Percentiles rank a stretch among this genome's conserved stretches.
These are phyloP conservation scores for Cactoblastis cactorum DNA, from an alignment of 2,888 invertebrate species.

Conservation along the genomic window DNA sequence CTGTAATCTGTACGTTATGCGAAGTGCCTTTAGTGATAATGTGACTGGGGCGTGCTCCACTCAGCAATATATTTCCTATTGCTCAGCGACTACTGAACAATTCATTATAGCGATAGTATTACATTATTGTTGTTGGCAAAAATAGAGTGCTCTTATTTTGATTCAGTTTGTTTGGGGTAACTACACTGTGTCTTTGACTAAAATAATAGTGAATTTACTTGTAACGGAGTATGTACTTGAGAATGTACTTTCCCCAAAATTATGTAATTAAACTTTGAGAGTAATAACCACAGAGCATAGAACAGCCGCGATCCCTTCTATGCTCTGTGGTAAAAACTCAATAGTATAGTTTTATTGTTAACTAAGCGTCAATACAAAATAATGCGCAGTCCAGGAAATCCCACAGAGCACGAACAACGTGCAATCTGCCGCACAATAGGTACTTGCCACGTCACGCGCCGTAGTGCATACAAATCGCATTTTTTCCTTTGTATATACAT, in stretches of 20 bases:
- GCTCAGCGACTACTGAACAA: not conserved
- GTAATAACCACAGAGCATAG: too few relatives aligned
- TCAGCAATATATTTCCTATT: not conserved
- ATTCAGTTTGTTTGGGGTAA: not conserved
- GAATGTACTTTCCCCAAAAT: too few relatives aligned
- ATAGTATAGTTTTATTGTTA: too few relatives aligned
- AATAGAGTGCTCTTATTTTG: not conserved
- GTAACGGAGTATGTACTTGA: too few relatives aligned
- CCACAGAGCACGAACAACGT: too few relatives aligned
- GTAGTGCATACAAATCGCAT: not conserved
- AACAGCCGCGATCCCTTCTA: too few relatives aligned
- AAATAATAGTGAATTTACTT: too few relatives aligned
- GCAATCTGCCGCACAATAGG: not conserved
- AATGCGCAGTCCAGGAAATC: too few relatives aligned
- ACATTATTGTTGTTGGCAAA: not conserved
- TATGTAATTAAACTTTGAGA: too few relatives aligned
- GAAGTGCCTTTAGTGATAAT: conserved; percentile 38
- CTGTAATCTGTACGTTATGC: conserved; percentile 19
- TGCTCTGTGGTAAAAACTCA: too few relatives aligned
- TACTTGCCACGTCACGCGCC: not conserved
- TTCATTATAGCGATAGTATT: not conserved
- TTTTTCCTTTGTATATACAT: conserved; percentile 5
- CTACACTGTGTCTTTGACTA: not conserved
- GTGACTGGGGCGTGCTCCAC: not conserved
- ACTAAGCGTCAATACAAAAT: too few relatives aligned